Evolutionary conservation across 2,888 invertebrate genomes (phyloP).

Genomic region (Hirtodrosophila duncani): DNA sequence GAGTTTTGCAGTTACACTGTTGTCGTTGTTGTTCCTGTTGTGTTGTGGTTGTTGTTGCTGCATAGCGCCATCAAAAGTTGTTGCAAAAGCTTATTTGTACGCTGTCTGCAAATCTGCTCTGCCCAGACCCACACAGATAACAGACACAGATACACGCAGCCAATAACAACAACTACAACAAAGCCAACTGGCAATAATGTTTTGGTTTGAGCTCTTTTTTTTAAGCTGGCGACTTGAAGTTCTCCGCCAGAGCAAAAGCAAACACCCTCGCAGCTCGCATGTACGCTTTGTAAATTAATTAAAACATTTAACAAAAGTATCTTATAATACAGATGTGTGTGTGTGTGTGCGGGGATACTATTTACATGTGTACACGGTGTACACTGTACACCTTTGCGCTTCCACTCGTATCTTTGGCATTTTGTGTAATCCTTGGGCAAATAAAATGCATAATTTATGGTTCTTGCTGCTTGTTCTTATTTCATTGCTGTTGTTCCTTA

Average conservation of each 20-base stretch:
- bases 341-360: constrained; percentile 7
- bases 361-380: constrained; percentile 6
- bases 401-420: constrained; percentile 26
- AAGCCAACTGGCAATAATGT: constrained; percentile 17
- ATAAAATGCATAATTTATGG: constrained; percentile 62
- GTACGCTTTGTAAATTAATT: constrained; percentile 56
- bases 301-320: constrained; percentile 54
- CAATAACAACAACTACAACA: constrained; percentile 7
- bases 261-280: constrained; percentile 4
- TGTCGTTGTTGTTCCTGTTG: constrained; percentile 20
- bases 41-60: constrained; percentile 6
- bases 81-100: constrained; percentile 59
- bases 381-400: too few species aligned
- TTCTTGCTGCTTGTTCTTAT: constrained; percentile 13
- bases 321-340: constrained; percentile 15
- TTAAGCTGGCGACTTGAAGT: constrained; percentile 27
- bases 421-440: constrained; percentile 39
- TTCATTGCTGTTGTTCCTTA: constrained; percentile 24
- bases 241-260: constrained; percentile 1
- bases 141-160: constrained; percentile 15
- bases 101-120: constrained; percentile 59
- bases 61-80: constrained; percentile 24
- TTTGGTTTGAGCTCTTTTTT: neutral
- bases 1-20: constrained; percentile 33
- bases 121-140: constrained; percentile 20